These are phyloP conservation scores for Elgaria multicarinata DNA, from an alignment of 2,113 vertebrate species.

Conservation along the genomic window DNA sequence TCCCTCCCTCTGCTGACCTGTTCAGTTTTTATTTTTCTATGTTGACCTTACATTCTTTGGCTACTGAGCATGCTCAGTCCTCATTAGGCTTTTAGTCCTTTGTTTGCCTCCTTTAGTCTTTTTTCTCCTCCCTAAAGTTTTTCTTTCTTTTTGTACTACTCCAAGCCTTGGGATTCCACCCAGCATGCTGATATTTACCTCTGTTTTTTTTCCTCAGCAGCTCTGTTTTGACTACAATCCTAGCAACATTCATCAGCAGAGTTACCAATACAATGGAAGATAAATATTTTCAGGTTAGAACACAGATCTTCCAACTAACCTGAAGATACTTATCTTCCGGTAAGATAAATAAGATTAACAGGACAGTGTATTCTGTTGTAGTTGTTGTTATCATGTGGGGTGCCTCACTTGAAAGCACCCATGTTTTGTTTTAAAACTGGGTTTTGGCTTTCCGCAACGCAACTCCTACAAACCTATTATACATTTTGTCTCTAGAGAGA, in stretches of 20 bases:
- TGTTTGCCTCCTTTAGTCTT: neutral
- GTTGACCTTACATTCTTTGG: too few relatives aligned
- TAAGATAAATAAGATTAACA: conserved; percentile 31
- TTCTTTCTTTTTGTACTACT: neutral
- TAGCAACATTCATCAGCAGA: neutral
- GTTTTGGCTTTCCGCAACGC: conserved; percentile 2
- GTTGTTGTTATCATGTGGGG: neutral
- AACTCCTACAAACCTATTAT: neutral
- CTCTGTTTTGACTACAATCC: neutral
- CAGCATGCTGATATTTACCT: neutral
- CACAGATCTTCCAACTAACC: fast-evolving
- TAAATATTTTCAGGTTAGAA: neutral
- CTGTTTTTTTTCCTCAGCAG: neutral
- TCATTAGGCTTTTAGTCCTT: neutral
- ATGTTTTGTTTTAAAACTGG: conserved; percentile 48
- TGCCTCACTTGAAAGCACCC: too few relatives aligned
- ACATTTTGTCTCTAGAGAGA: neutral
- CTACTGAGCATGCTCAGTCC: neutral
- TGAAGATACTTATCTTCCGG: conserved; percentile 15
- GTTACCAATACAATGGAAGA: neutral
- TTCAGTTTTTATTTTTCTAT: too few relatives aligned
- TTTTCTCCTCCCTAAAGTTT: too few relatives aligned
- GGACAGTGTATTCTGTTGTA: neutral
- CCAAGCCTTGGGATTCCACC: neutral
- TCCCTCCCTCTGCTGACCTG: too few relatives aligned